Conservation (phyloP, 53 echinoderm and acorn worm species). For the Stichopus horrens region DNA sequence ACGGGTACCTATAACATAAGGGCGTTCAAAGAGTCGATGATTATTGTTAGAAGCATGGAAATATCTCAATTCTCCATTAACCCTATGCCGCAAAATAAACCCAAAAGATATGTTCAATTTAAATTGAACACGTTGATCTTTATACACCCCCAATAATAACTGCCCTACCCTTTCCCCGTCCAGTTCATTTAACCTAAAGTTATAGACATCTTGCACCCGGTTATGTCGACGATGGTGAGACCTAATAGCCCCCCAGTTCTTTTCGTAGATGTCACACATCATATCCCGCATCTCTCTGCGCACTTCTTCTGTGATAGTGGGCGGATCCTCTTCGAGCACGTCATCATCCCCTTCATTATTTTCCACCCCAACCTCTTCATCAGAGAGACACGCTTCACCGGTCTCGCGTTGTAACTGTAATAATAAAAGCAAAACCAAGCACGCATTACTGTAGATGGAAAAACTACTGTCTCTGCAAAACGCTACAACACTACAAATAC, state of each 20-base stretch:
- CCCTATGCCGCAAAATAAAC: neutral
- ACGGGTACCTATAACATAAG: neutral
- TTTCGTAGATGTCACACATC: neutral
- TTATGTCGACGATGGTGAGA: neutral
- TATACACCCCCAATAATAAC: neutral
- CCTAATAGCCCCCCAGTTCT: slow-evolving; percentile 28
- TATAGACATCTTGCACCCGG: slow-evolving; percentile 16
- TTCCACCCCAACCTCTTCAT: neutral
- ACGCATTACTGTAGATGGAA: neutral
- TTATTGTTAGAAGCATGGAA: slow-evolving; percentile 25
- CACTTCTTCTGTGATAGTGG: neutral
- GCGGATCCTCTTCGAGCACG: neutral
- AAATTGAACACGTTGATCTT: slow-evolving; percentile 10
- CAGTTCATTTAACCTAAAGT: slow-evolving; percentile 11
- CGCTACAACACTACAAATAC: neutral
- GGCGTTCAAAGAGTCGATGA: neutral
- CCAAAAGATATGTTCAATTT: slow-evolving; percentile 14
- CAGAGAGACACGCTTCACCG: neutral
- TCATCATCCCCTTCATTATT: neutral
- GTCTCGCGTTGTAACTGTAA: neutral
- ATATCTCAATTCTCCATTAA: slow-evolving; percentile 18
- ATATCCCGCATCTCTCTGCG: neutral
- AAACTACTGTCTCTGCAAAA: neutral
- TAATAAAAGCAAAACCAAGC: neutral
- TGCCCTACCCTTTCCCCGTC: neutral